Percentiles rank a stretch among this genome's conserved stretches.
phyloP scores from a whole-genome alignment of 2,888 invertebrate genomes.

The Psylliodes chrysocephalus region DNA sequence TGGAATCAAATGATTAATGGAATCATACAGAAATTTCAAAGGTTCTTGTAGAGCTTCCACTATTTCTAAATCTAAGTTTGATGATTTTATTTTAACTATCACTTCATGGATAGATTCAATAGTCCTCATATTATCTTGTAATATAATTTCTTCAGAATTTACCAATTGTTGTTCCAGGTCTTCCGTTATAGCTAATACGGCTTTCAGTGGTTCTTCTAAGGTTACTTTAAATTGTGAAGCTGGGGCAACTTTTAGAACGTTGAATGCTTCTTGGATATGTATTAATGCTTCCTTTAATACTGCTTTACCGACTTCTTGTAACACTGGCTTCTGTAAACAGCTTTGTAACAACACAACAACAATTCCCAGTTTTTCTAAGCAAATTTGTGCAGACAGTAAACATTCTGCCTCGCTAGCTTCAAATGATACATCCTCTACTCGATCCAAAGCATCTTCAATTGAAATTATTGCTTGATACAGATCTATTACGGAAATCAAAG shows the following conservation, averaged over 20 bases:
- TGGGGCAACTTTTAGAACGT: constrained; percentile 32
- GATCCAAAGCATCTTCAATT: constrained; percentile 35
- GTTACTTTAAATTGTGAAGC: background rate
- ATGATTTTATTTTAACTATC: background rate
- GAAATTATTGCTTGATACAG: constrained; percentile 40
- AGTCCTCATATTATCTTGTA: constrained; percentile 32
- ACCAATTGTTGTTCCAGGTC: constrained; percentile 1
- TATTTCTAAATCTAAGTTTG: constrained; percentile 4
- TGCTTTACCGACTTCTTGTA: constrained; percentile 40
- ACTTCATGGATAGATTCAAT: constrained; percentile 22
- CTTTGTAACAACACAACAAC: constrained; percentile 39
- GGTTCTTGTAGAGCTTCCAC: constrained; percentile 39
- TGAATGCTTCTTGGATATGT: constrained; percentile 38
- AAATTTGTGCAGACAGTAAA: constrained; percentile 32
- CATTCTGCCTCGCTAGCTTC: constrained; percentile 30
- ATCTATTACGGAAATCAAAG: constrained; percentile 44
- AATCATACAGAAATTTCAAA: constrained; percentile 43
- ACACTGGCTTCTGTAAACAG: constrained; percentile 44
- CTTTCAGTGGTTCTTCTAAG: constrained; percentile 20
- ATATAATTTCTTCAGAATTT: constrained; percentile 1
- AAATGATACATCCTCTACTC: constrained; percentile 10
- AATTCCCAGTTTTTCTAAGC: constrained; percentile 42
- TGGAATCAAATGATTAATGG: constrained; percentile 38
- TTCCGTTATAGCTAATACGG: constrained; percentile 2
- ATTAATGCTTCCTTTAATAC: constrained; percentile 39